Evolutionary conservation across 2,888 invertebrate species (phyloP), one percentile per base, ranked within the genome.

Genomic region (Tiphia femorata): DNA sequence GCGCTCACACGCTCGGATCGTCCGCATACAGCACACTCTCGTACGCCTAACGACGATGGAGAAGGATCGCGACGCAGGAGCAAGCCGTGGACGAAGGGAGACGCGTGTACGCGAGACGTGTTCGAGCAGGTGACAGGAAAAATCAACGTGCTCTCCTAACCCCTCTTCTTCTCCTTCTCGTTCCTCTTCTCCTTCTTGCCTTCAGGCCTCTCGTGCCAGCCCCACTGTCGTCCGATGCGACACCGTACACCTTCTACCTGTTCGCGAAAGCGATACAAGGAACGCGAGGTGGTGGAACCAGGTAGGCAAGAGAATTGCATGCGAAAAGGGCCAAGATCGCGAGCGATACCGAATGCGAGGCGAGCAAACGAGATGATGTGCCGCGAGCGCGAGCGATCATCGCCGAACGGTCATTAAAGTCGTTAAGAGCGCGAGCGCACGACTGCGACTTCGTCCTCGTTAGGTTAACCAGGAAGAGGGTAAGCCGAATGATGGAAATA

Each of bases 51-150:
- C 6, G 33, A 8, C 33, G 33, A 33, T n/a, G 33, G n/a, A n/a
- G n/a, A n/a, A 33, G 12, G 33, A 8, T n/a, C 12, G 33, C 5
- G 14, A n/a, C n/a, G n/a, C n/a, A n/a, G n/a, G n/a, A n/a, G n/a
- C n/a, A n/a, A n/a, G n/a, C n/a, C n/a, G n/a, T n/a, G n/a, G n/a
- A n/a, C n/a, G n/a, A n/a, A n/a, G n/a, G n/a, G n/a, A n/a, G n/a
- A n/a, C n/a, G n/a, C n/a, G n/a, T n/a, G n/a, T n/a, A n/a, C n/a
- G n/a, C n/a, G n/a, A n/a, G n/a, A n/a, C n/a, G n/a, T n/a, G n/a
- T n/a, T n/a, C n/a, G 20, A 14, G 42, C 56, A 50, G 56, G 44
- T 44, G 56, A 50, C 41, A 21, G 35, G 33, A 19, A 30, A 56
- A 56, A 56, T 42, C 49, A 54, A 43, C 54, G 43, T 54, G 43